These are phyloP conservation scores for Drepana falcataria DNA, from an alignment of 2,888 invertebrate genomes.

Conservation along the genomic window DNA sequence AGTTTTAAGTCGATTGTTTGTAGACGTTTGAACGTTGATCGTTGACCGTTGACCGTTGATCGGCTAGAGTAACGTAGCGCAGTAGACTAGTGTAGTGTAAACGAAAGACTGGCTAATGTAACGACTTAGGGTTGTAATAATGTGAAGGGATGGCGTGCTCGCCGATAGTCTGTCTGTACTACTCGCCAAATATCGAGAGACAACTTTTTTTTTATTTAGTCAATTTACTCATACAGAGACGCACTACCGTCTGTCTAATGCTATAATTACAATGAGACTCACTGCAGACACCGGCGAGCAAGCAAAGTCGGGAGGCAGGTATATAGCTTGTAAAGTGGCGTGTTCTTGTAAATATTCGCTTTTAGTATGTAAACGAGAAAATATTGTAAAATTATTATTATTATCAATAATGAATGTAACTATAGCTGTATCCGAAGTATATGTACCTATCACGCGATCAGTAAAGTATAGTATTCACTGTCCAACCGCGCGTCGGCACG, in stretches of 20 bases:
- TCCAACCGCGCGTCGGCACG: slow-evolving; percentile 18
- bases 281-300: slow-evolving; percentile 12
- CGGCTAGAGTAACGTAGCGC: slow-evolving; percentile 23
- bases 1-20: not conserved
- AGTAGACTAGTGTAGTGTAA: slow-evolving; percentile 63
- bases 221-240: too few species aligned
- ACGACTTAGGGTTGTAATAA: slow-evolving; percentile 42
- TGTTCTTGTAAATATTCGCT: slow-evolving; percentile 71
- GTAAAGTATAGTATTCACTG: slow-evolving; percentile 14
- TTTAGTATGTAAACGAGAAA: slow-evolving; percentile 47
- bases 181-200: too few species aligned
- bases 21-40: slow-evolving; percentile 5
- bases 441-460: slow-evolving; percentile 22
- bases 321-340: slow-evolving; percentile 57
- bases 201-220: too few species aligned
- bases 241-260: too few species aligned
- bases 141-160: slow-evolving; percentile 15
- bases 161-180: slow-evolving; percentile 5
- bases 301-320: slow-evolving; percentile 53
- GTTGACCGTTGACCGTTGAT: slow-evolving; percentile 10
- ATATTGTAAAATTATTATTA: slow-evolving; percentile 44
- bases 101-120: slow-evolving; percentile 77
- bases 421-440: slow-evolving; percentile 38
- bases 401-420: slow-evolving; percentile 25
- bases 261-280: too few species aligned